Base-by-base conservation (phyloP, 2,113 vertebrate species). In the Cairina moschata region DNA sequence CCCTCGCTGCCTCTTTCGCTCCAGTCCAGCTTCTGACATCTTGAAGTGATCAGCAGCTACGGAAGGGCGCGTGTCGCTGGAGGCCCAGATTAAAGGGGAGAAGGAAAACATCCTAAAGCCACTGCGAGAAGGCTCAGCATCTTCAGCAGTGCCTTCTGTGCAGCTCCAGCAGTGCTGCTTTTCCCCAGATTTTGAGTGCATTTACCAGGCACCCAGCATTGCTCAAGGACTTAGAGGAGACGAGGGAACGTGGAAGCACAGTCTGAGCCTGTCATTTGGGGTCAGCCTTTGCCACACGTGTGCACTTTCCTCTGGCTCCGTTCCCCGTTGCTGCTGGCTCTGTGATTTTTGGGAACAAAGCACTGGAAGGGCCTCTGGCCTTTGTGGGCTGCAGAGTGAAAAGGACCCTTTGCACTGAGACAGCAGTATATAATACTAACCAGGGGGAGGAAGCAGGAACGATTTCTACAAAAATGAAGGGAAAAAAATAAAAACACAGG, bases 1-100 rank as follows among this genome's bases (percentile, higher is more conserved):
- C 79, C 62, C 34, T 63, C 10, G 1, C 81, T 0, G 9, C 76
- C 75, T 40, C 83, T 86, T 66, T 75, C 8, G 11, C 77, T 86
- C 44, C 60, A 36, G 21, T 84, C 34, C 78, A 66, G 67, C 48
- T 46, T 82, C 76, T 50, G 92, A 85, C 96, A 96, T 96, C 95
- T 97, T 97, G 96, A 97, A 97, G 50, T 17, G 75, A 97, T 97
- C 95, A 97, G 85, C 42, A 78, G 60, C 58, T 9, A 9, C 72
- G 60, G 89, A 80, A 91, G 46, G 83, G 69, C 38, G 13, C 28
- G 5, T 59, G 82, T 60, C 15, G 6, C 48, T 38, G 21, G 88
- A 76, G 95, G 86, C 90, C 86, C 54, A 0, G 2, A 28, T 21
- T 46, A 88, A 90, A 94, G 78, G 67, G 65, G 56, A 71, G 32